Evolutionary conservation across 2,797 vertebrate species (phyloP).

Genomic region (Champsocephalus esox): DNA sequence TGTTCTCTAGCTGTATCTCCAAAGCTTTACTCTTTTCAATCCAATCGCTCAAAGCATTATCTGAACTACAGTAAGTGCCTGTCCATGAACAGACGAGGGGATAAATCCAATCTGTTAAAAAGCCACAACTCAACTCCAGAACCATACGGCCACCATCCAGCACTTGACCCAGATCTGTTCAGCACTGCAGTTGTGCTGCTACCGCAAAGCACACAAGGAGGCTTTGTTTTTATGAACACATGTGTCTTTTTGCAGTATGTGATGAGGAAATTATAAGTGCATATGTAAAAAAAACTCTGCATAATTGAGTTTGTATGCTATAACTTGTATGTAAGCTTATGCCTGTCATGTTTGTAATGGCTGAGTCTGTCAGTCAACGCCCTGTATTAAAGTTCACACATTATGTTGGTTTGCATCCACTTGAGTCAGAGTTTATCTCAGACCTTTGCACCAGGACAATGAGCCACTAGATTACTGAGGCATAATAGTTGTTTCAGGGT

Average conservation of each 20-base stretch:
- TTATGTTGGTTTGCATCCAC: slow-evolving; percentile 25
- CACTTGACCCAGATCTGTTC: slow-evolving; percentile 73
- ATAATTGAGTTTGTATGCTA: slow-evolving; percentile 23
- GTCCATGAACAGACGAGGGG: slow-evolving; percentile 61
- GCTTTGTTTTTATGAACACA: slow-evolving; percentile 43
- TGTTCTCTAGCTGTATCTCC: slow-evolving; percentile 31
- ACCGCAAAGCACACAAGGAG: neutral
- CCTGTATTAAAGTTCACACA: slow-evolving; percentile 27
- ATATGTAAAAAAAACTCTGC: neutral
- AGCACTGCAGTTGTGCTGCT: slow-evolving; percentile 27
- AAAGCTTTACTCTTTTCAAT: slow-evolving; percentile 33
- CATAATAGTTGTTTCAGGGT: slow-evolving; percentile 45
- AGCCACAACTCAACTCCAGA: slow-evolving; percentile 60
- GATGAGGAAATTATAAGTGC: neutral
- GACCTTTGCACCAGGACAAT: slow-evolving; percentile 42
- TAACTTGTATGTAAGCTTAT: slow-evolving; percentile 30
- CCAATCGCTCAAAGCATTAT: slow-evolving; percentile 46
- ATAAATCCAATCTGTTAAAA: slow-evolving; percentile 78
- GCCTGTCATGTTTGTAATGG: slow-evolving; percentile 21
- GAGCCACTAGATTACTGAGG: slow-evolving; percentile 39
- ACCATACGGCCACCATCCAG: slow-evolving; percentile 49
- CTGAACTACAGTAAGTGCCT: slow-evolving; percentile 48
- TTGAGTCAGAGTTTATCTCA: slow-evolving; percentile 34
- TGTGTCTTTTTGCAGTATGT: slow-evolving; percentile 5
- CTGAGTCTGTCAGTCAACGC: slow-evolving; percentile 28